Conservation (phyloP, 2,888 invertebrate genomes). For the Agonopterix arenella region DNA sequence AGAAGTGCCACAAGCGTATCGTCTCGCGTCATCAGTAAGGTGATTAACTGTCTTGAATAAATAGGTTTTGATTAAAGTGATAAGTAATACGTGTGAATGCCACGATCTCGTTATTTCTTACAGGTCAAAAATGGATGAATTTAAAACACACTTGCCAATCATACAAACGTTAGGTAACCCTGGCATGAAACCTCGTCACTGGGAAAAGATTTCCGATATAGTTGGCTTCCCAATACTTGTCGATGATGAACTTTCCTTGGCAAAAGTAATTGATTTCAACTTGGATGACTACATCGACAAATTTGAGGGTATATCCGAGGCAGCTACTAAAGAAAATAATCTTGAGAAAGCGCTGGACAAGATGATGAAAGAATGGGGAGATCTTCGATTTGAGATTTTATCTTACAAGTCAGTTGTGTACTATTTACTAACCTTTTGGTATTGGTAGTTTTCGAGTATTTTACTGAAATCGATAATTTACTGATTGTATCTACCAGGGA, state of each 20-base stretch:
- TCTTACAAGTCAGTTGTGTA: constrained; percentile 78
- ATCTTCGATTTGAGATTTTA: constrained; percentile 83
- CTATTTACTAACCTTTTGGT: no score
- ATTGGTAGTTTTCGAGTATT: no score
- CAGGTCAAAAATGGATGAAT: constrained; percentile 87
- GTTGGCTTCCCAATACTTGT: constrained; percentile 95
- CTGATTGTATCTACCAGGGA: constrained; percentile 74
- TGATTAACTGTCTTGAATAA: constrained; percentile 15
- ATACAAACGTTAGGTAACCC: constrained; percentile 96
- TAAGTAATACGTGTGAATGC: no score
- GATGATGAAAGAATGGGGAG: constrained; percentile 95
- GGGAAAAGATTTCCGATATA: constrained; percentile 96
- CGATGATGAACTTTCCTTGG: constrained; percentile 87
- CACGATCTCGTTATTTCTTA: no score
- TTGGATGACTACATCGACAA: constrained; percentile 91
- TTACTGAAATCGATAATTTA: neutral
- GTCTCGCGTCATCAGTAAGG: constrained; percentile 81
- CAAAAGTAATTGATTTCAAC: constrained; percentile 92
- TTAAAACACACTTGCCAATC: constrained; percentile 91
- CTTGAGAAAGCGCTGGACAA: constrained; percentile 91
- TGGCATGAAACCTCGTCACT: constrained; percentile 93
- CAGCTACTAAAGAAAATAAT: constrained; percentile 96
- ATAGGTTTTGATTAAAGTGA: no score
- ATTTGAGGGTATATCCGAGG: constrained; percentile 94
- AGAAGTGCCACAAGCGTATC: constrained; percentile 84